Base-by-base conservation (phyloP, 2,113 vertebrate species). In the Sylvilagus bachmani region DNA sequence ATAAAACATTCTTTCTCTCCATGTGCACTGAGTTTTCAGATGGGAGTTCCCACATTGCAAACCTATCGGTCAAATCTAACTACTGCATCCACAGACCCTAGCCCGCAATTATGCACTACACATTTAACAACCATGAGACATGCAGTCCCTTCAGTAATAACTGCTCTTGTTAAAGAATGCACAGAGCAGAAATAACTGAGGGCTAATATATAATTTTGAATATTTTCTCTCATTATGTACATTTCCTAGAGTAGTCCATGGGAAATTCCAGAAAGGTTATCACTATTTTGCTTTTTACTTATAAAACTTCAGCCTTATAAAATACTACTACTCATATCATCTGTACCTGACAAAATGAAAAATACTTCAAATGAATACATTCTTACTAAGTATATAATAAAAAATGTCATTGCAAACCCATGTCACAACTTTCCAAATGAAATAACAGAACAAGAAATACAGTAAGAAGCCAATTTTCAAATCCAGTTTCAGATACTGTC, bases 1-100 rank as follows among this genome's bases (percentile, higher is more conserved):
- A 84, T 96, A 95, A 97, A 97, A 79, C 79, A 86, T 93, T 58
- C 58, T 94, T 85, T 91, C 67, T 94, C 44, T 96, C 90, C 33
- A 29, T 5, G 77, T 29, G 29, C 62, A 24, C 75, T 21, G 79
- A 73, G 81, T 66, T 91, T 93, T 93, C 95, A 71, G 64, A 36
- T 29, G 93, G 94, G 96, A 94, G 38, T 92, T 94, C 77, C 92
- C 62, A 67, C 24, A 6, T 53, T 55, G 33, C 44, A 88, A 91
- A 87, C 7, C 6, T 70, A 64, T 82, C 0, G 0, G 90, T 94
- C 86, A 96, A 82, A 66, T 71, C 85, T 8, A 73, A 80, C 51
- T 84, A 24, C 21, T 51, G 8, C 64, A 53, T 55, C 83, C 81
- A 66, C 6, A 82, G 74, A 86, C 16, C 22, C 51, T 25, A 2